Evolutionary conservation across 2,113 vertebrate genomes (phyloP).

Genomic region (Podiceps cristatus): DNA sequence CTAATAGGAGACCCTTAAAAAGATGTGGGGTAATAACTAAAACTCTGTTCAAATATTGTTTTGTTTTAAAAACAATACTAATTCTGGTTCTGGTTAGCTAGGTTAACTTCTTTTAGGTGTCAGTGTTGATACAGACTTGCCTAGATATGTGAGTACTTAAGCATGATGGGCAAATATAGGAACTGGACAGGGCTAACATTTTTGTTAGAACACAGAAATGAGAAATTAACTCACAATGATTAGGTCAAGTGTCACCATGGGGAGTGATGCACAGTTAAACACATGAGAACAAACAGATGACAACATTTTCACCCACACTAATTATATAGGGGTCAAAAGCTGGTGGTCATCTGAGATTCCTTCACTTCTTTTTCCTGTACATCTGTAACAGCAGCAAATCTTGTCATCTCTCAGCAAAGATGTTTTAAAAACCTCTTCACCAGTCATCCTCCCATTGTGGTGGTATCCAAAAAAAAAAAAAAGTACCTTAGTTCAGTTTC

Average conservation of each 20-base stretch:
- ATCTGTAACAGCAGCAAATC: background rate
- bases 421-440: background rate
- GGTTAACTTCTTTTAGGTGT: background rate
- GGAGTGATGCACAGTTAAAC: background rate
- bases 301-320: background rate
- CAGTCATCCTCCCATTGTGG: background rate
- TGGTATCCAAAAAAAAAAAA: background rate
- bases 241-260: background rate
- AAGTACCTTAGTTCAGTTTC: background rate
- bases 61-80: background rate
- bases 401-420: background rate
- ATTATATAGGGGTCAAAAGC: background rate
- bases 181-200: background rate
- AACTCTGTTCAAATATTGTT: background rate
- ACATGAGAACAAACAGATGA: background rate
- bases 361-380: background rate
- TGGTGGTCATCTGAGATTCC: background rate
- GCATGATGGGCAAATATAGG: background rate
- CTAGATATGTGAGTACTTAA: background rate
- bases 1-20: background rate
- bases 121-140: background rate
- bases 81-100: background rate
- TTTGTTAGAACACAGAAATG: background rate
- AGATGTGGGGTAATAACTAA: background rate
- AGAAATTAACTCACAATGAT: background rate